Conservation (phyloP, 2,113 vertebrate genomes). For the Todiramphus saurophagus region DNA sequence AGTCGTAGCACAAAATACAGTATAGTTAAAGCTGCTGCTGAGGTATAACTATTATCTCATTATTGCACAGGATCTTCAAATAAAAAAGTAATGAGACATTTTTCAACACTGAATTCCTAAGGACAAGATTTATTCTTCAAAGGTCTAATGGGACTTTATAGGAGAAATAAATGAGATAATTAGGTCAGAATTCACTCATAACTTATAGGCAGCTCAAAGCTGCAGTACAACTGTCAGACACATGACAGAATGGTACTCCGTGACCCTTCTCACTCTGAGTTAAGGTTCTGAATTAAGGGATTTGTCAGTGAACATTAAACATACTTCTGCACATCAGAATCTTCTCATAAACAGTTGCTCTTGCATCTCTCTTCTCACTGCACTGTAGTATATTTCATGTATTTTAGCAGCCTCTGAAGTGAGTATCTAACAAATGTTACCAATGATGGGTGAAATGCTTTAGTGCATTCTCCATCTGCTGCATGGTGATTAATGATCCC, state of each 20-base stretch:
- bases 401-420: not conserved
- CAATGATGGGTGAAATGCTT: not conserved
- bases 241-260: not conserved
- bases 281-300: not conserved
- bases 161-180: not conserved
- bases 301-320: not conserved
- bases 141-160: not conserved
- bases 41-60: not conserved
- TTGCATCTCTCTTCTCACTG: not conserved
- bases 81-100: not conserved
- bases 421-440: not conserved
- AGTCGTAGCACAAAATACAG: not conserved
- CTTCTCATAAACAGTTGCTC: not conserved
- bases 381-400: not conserved
- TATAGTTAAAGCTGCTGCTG: not conserved
- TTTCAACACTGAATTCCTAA: not conserved
- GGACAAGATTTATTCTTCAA: not conserved
- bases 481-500: not conserved
- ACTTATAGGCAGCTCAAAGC: not conserved
- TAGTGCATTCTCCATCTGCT: not conserved
- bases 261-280: not conserved
- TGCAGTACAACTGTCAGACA: not conserved
- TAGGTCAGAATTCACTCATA: not conserved
- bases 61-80: not conserved
- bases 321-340: not conserved